Conservation (phyloP, 2,113 vertebrate genomes). For the Zeus faber region DNA sequence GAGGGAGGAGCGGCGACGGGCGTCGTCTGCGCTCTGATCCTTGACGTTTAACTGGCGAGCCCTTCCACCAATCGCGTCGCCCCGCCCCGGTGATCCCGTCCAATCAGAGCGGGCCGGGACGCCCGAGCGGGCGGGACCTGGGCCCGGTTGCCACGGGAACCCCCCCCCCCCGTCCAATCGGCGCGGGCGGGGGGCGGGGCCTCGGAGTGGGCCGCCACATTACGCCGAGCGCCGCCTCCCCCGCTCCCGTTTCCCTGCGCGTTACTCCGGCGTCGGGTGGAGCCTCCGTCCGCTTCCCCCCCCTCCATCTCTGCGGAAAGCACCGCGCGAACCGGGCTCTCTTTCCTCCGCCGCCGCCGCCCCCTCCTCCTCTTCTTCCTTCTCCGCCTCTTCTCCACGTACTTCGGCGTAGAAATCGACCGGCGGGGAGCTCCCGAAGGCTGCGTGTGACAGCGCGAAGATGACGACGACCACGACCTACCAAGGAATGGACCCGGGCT, state of each 20-base stretch:
- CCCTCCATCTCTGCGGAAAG: constrained; percentile 46
- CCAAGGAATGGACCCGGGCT: constrained; percentile 89
- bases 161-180: too few relatives aligned
- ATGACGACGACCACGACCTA: constrained; percentile 97
- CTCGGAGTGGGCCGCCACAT: constrained; percentile 64
- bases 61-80: constrained; percentile 54
- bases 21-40: constrained; percentile 21
- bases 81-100: constrained; percentile 19
- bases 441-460: constrained; percentile 33
- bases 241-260: constrained; percentile 34
- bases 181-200: too few relatives aligned
- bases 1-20: background rate
- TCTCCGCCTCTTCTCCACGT: too few relatives aligned
- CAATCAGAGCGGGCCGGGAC: constrained; percentile 57
- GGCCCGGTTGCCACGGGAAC: too few relatives aligned
- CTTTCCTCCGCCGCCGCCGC: too few relatives aligned
- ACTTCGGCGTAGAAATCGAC: constrained; percentile 24
- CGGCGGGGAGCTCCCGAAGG: constrained; percentile 14
- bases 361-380: too few relatives aligned
- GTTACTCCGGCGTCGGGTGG: constrained; percentile 73
- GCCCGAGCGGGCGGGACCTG: constrained; percentile 44
- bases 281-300: constrained; percentile 34
- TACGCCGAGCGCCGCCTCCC: constrained; percentile 52
- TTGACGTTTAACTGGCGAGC: constrained; percentile 34
- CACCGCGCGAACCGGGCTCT: constrained; percentile 23